phyloP scores from a whole-genome alignment of 2,888 invertebrate species.

The Chironomus riparius region DNA sequence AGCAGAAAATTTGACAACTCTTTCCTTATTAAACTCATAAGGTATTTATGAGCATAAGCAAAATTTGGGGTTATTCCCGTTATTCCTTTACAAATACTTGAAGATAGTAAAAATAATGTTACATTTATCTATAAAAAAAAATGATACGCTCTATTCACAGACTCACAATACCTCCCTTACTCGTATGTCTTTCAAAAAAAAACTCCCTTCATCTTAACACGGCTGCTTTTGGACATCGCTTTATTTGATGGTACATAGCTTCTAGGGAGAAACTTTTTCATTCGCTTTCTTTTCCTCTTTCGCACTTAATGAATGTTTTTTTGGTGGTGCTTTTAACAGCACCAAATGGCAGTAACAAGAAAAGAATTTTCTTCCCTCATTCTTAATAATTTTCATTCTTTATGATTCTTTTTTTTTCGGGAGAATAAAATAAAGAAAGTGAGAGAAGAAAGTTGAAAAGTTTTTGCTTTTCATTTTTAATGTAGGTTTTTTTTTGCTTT shows the following conservation, averaged over 20 bases:
- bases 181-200: too few species aligned
- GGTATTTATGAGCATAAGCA: too few species aligned
- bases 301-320: conserved; percentile 10
- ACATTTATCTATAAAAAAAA: too few species aligned
- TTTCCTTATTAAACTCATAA: too few species aligned
- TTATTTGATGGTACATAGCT: neutral
- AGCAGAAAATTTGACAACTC: too few species aligned
- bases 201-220: too few species aligned
- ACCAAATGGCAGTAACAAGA: neutral
- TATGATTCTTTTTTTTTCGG: neutral
- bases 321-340: neutral
- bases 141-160: too few species aligned
- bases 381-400: neutral
- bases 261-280: neutral
- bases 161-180: too few species aligned
- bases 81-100: too few species aligned
- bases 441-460: neutral
- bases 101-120: too few species aligned
- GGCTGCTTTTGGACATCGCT: neutral
- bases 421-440: neutral
- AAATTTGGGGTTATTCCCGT: too few species aligned
- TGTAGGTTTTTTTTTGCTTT: neutral
- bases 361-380: neutral
- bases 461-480: neutral
- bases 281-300: neutral